Conservation (phyloP, 2,797 vertebrate genomes). For the Sarcoramphus papa region DNA sequence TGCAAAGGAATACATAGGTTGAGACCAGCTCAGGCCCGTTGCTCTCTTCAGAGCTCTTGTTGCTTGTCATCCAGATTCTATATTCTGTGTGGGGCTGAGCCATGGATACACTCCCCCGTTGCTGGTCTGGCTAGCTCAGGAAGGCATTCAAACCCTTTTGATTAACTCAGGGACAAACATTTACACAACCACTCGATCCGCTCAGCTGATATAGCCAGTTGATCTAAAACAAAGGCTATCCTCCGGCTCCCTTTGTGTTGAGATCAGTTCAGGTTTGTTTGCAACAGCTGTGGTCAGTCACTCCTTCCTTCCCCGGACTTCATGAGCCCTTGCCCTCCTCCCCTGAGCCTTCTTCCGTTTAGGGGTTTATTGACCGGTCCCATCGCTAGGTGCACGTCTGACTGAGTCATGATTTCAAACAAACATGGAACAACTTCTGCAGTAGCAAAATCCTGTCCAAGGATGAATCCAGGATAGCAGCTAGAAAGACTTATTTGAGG, state of each 20-base stretch:
- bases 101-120: background rate
- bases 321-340: background rate
- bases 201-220: background rate
- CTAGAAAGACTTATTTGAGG: background rate
- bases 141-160: background rate
- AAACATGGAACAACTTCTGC: background rate
- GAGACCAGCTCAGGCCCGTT: background rate
- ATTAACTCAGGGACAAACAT: background rate
- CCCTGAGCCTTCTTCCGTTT: background rate
- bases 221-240: background rate
- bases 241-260: background rate
- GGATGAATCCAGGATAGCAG: background rate
- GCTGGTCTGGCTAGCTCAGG: background rate
- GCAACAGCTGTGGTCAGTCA: background rate
- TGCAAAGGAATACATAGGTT: background rate
- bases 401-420: background rate
- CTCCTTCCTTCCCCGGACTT: background rate
- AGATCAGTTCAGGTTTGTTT: background rate
- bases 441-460: background rate
- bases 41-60: background rate
- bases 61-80: background rate
- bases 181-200: background rate
- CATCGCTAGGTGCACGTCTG: accelerated
- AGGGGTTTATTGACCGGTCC: background rate
- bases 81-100: background rate